phyloP scores from a whole-genome alignment of 2,888 invertebrate species.

The Dorcus parallelipipedus region DNA sequence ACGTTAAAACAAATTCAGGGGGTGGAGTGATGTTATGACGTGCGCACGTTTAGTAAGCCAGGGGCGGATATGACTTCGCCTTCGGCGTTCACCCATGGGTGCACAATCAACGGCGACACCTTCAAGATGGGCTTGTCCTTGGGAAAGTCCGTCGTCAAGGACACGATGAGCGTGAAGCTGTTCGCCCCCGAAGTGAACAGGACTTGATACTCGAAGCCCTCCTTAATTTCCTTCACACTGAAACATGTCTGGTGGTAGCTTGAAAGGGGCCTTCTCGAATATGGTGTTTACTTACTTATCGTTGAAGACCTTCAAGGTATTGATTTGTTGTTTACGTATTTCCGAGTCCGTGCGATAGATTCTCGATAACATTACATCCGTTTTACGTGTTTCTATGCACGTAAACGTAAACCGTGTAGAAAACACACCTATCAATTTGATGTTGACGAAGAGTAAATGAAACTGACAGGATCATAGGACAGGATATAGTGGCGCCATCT shows the following conservation, averaged over 20 bases:
- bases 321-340: constrained; percentile 69
- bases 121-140: constrained; percentile 69
- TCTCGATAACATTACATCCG: constrained; percentile 53
- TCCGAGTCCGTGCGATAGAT: constrained; percentile 57
- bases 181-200: constrained; percentile 64
- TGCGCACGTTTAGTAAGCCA: constrained; percentile 66
- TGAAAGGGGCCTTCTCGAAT: not conserved
- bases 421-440: not conserved
- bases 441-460: too few relatives aligned
- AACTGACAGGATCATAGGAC: too few relatives aligned
- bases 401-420: not conserved
- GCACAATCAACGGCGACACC: constrained; percentile 63
- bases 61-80: constrained; percentile 72
- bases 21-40: not conserved
- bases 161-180: constrained; percentile 64
- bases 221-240: constrained; percentile 68
- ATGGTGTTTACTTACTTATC: constrained; percentile 59
- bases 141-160: constrained; percentile 69
- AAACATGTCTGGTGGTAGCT: constrained; percentile 22
- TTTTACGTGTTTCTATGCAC: constrained; percentile 2
- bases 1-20: not conserved
- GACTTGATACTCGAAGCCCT: constrained; percentile 70
- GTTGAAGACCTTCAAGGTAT: constrained; percentile 79
- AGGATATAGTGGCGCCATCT: not conserved
- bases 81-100: constrained; percentile 69